Evolutionary conservation across 2,797 vertebrate genomes (phyloP).

Genomic region (Thamnophis elegans): DNA sequence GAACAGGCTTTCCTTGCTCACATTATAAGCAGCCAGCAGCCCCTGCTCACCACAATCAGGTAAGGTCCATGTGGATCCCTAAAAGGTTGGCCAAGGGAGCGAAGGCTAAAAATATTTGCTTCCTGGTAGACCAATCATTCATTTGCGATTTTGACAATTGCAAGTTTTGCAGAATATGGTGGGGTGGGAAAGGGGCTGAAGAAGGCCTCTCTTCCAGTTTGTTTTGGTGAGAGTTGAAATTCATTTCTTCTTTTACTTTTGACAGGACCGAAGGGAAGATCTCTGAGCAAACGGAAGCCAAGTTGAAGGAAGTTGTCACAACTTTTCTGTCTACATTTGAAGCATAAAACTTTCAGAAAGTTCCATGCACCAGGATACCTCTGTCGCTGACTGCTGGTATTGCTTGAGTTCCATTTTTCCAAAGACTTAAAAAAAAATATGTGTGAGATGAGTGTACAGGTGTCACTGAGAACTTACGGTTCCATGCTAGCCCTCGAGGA

Average conservation of each 20-base stretch:
- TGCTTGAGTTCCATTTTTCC: constrained; percentile 73
- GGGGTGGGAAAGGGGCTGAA: background rate
- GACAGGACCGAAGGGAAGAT: constrained; percentile 85
- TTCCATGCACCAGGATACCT: constrained; percentile 50
- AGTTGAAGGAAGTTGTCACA: constrained; percentile 90
- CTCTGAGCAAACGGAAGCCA: constrained; percentile 88
- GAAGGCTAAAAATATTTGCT: background rate
- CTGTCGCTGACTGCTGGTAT: constrained; percentile 65
- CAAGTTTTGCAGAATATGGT: background rate
- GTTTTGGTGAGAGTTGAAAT: background rate
- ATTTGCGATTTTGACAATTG: background rate
- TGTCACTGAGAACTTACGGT: constrained; percentile 83
- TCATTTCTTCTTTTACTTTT: constrained; percentile 17
- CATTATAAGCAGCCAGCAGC: constrained; percentile 88
- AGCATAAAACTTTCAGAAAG: constrained; percentile 70
- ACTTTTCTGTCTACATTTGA: constrained; percentile 83
- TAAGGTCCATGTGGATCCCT: constrained; percentile 45
- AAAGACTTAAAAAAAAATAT: constrained; percentile 71
- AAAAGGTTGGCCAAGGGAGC: too few species aligned
- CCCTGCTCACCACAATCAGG: constrained; percentile 85
- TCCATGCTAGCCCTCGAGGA: constrained; percentile 45
- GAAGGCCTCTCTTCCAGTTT: background rate
- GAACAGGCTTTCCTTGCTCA: constrained; percentile 94
- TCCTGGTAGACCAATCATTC: too few species aligned
- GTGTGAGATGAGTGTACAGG: constrained; percentile 86